These are phyloP conservation scores for Nyctalus aviator DNA, from an alignment of 2,797 vertebrate species.

Conservation along the genomic window DNA sequence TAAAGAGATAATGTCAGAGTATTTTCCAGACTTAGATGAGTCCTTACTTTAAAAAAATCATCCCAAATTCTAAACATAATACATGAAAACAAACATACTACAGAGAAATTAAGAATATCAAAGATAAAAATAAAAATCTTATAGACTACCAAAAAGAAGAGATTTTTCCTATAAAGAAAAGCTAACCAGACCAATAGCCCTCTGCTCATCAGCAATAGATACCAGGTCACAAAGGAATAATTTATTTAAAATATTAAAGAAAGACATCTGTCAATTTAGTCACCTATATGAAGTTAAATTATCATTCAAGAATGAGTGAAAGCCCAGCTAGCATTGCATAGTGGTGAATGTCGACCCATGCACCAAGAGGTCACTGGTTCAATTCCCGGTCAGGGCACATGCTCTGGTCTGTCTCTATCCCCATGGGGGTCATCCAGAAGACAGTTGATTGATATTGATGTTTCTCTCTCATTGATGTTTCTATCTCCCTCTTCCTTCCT, in stretches of 20 bases:
- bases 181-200: neutral
- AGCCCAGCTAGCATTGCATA: too few relatives aligned
- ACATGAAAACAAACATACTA: neutral
- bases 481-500: too few relatives aligned
- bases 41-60: neutral
- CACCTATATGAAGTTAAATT: neutral
- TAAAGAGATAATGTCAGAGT: neutral
- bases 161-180: neutral
- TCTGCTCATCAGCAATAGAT: neutral
- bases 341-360: too few relatives aligned
- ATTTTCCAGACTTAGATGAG: neutral
- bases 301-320: neutral
- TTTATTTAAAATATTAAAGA: neutral
- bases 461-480: too few relatives aligned
- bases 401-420: too few relatives aligned
- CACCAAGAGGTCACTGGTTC: too few relatives aligned
- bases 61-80: neutral
- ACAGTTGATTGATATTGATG: too few relatives aligned
- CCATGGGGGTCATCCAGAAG: too few relatives aligned
- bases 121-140: neutral
- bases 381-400: too few relatives aligned
- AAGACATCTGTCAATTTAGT: neutral
- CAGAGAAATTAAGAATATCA: neutral
- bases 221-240: neutral
- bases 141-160: neutral